Conservation (phyloP, 2,888 invertebrate species). For the Amphipoea lucens region DNA sequence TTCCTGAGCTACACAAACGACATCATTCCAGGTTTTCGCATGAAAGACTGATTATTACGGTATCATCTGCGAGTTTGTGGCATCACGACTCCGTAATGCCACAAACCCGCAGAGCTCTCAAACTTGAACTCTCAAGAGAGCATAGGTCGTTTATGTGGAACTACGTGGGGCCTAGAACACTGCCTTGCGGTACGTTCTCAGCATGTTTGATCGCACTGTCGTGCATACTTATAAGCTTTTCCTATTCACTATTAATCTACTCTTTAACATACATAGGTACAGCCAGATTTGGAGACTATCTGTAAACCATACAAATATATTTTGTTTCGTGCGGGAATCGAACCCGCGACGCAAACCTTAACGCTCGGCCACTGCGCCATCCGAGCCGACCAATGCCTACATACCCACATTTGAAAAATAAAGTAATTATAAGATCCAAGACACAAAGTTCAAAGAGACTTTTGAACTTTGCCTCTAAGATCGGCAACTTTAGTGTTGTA, state of each 20-base stretch:
- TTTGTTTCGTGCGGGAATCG: background rate
- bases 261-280: background rate
- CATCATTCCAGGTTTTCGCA: background rate
- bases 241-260: background rate
- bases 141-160: background rate
- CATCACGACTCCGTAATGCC: too few species aligned
- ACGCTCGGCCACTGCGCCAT: background rate
- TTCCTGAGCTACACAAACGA: background rate
- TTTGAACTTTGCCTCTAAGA: background rate
- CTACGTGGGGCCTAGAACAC: background rate
- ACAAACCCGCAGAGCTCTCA: too few species aligned
- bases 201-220: too few species aligned
- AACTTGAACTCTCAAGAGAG: too few species aligned
- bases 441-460: background rate
- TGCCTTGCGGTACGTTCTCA: background rate
- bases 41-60: background rate
- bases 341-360: background rate
- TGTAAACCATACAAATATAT: background rate
- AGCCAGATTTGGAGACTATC: background rate
- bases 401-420: background rate
- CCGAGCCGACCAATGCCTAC: background rate
- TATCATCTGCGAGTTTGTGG: background rate
- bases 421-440: background rate
- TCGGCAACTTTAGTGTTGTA: background rate
- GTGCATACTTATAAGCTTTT: background rate